phyloP scores from a whole-genome alignment of 2,113 vertebrate genomes.

The Plotosus lineatus region DNA sequence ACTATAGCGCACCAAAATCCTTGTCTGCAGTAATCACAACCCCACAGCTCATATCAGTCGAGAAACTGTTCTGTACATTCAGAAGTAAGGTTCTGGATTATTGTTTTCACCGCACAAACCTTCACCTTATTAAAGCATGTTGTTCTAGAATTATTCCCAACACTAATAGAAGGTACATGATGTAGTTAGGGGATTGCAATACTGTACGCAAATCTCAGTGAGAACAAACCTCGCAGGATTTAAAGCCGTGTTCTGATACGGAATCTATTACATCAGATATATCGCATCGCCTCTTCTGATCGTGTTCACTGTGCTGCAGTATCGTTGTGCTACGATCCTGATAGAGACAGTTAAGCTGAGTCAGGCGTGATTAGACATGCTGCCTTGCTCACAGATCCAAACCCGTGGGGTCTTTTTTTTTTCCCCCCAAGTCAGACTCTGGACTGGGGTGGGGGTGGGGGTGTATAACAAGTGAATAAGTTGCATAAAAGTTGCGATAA shows the following conservation, averaged over 20 bases:
- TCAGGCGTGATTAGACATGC: not conserved
- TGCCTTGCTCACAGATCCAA: slow-evolving; percentile 4
- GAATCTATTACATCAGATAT: not conserved
- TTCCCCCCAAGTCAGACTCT: not conserved
- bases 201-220: not conserved
- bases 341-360: slow-evolving; percentile 41
- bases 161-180: not conserved
- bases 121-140: not conserved
- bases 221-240: not conserved
- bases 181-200: not conserved
- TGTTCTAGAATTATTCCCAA: not conserved
- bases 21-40: not conserved
- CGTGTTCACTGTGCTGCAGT: slow-evolving; percentile 24
- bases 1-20: no score
- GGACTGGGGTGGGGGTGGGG: not conserved
- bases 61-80: no score
- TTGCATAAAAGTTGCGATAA: no score
- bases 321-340: slow-evolving; percentile 26
- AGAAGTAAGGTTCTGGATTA: not conserved
- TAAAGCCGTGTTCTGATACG: not conserved
- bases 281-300: slow-evolving; percentile 28
- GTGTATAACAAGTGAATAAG: no score
- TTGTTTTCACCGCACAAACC: not conserved
- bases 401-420: not conserved
- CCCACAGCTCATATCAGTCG: no score